Percentiles rank a stretch among this genome's conserved stretches.
These are phyloP conservation scores for Ophiothrix spiculata DNA, from an alignment of 35 echinoderm and acorn worm genomes.

Conservation along the genomic window DNA sequence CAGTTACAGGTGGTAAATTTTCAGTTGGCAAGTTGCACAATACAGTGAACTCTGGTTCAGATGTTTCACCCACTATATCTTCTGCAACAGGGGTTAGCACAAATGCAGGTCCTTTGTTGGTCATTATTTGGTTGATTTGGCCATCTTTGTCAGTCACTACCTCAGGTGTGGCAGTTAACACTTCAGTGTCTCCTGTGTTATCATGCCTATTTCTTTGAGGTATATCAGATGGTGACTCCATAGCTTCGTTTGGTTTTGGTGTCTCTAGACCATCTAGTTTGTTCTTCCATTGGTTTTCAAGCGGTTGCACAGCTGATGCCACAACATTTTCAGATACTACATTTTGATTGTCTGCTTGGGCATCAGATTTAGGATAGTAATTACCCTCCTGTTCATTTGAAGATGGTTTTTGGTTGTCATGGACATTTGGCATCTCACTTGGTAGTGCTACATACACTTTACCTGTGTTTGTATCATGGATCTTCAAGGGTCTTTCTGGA, in stretches of 20 bases:
- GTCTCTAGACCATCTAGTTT: neutral
- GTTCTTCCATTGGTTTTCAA: neutral
- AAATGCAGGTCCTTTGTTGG: conserved; percentile 29
- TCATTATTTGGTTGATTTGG: conserved; percentile 13
- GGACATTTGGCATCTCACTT: neutral
- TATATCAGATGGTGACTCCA: neutral
- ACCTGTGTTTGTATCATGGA: conserved; percentile 35
- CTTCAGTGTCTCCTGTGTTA: neutral
- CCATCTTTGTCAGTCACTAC: neutral
- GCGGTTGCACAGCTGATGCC: neutral
- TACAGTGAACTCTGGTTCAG: conserved; percentile 7
- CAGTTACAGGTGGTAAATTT: conserved; percentile 31
- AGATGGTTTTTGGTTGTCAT: no score
- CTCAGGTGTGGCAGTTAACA: neutral
- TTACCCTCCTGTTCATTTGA: no score
- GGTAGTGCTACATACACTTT: conserved; percentile 28
- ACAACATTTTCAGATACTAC: neutral
- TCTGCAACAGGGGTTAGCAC: conserved; percentile 11
- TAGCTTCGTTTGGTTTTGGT: neutral
- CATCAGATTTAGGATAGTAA: no score
- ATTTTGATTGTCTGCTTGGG: neutral
- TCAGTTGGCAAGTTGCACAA: neutral
- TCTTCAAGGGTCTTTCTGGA: conserved; percentile 31
- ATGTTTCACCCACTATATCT: neutral
- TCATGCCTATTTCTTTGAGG: neutral